Evolutionary conservation across 2,888 invertebrate species (phyloP).

Genomic region (Coelogynopora nodosa): DNA sequence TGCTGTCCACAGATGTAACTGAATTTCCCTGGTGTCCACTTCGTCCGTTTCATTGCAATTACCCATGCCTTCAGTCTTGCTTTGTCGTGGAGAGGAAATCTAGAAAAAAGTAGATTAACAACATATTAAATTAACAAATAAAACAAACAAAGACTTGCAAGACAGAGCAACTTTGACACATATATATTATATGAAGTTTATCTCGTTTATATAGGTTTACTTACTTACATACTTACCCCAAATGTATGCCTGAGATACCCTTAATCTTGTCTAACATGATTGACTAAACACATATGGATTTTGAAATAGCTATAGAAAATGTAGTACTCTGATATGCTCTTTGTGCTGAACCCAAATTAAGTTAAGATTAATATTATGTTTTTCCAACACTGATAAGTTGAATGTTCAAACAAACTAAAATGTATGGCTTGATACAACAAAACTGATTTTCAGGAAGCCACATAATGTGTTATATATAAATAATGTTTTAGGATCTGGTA

Average conservation of each 20-base stretch:
- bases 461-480: too few species aligned
- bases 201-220: neutral
- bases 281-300: neutral
- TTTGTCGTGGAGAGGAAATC: neutral
- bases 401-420: too few species aligned
- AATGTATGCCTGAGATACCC: neutral
- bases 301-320: neutral
- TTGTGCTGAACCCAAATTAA: neutral
- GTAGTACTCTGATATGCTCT: neutral
- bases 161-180: neutral
- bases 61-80: too few species aligned
- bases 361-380: slow-evolving; percentile 45
- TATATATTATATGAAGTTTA: neutral
- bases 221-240: neutral
- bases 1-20: too few species aligned
- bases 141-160: neutral
- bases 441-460: too few species aligned
- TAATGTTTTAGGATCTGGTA: too few species aligned
- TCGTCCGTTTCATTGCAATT: too few species aligned
- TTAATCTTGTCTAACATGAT: neutral
- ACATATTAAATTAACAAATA: neutral
- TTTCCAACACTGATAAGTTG: too few species aligned
- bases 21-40: too few species aligned
- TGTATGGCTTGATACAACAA: too few species aligned
- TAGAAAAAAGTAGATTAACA: neutral